phyloP scores from a whole-genome alignment of 2,888 invertebrate genomes.

The Scaptomyza parva region DNA sequence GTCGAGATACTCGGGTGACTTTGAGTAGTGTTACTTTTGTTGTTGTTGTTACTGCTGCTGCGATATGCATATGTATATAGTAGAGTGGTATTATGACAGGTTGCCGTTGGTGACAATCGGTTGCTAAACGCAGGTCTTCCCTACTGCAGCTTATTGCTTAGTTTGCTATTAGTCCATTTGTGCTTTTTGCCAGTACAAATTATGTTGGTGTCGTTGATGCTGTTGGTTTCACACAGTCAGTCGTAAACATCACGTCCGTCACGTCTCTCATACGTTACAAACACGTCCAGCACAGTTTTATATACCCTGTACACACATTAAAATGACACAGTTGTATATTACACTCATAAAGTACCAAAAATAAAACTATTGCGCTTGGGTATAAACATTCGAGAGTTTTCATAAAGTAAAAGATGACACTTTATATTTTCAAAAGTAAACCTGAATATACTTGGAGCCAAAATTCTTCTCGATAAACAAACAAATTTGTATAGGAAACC shows the following conservation, averaged over 20 bases:
- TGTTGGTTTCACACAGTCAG: slow-evolving; percentile 21
- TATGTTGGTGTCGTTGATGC: slow-evolving; percentile 20
- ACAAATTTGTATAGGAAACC: too few species aligned
- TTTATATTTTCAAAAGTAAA: too few species aligned
- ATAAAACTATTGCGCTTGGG: neutral
- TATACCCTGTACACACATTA: slow-evolving; percentile 12
- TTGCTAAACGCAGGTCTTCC: slow-evolving; percentile 13
- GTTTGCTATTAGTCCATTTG: slow-evolving; percentile 70
- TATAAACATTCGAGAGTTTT: neutral
- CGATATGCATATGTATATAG: slow-evolving; percentile 58
- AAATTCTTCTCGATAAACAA: too few species aligned
- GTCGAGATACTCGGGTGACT: slow-evolving; percentile 48
- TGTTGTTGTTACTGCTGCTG: slow-evolving; percentile 3
- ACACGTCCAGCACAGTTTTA: slow-evolving; percentile 21
- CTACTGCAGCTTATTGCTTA: slow-evolving; percentile 43
- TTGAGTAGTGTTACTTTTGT: slow-evolving; percentile 40
- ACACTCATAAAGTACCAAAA: neutral
- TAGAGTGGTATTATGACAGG: slow-evolving; percentile 27
- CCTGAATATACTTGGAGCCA: too few species aligned
- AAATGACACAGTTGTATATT: neutral
- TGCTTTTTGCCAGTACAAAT: slow-evolving; percentile 36
- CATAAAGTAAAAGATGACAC: too few species aligned
- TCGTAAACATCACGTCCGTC: slow-evolving; percentile 75
- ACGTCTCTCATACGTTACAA: slow-evolving; percentile 61
- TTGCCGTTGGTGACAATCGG: slow-evolving; percentile 7